phyloP scores from a whole-genome alignment of 2,888 invertebrate genomes.

The Pelosia muscerda region DNA sequence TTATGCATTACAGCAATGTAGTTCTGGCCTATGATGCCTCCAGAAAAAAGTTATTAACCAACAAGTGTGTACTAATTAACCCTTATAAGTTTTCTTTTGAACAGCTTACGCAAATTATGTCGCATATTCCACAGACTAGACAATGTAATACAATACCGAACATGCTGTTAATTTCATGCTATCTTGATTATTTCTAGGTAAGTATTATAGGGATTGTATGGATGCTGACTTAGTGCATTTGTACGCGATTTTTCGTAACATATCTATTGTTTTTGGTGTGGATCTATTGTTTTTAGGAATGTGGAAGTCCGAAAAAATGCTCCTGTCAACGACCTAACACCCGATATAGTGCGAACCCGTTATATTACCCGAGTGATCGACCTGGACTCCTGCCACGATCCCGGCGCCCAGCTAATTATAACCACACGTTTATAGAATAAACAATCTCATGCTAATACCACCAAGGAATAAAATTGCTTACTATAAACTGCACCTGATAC shows the following conservation, averaged over 20 bases:
- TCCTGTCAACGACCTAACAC: slow-evolving; percentile 81
- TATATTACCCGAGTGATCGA: slow-evolving; percentile 82
- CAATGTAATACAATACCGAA: background rate
- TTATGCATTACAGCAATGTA: background rate
- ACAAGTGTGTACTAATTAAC: background rate
- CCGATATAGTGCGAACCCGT: slow-evolving; percentile 80
- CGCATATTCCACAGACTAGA: background rate
- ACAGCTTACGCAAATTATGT: background rate
- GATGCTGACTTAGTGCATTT: slow-evolving; percentile 26
- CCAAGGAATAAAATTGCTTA: slow-evolving; percentile 69
- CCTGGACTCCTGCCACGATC: slow-evolving; percentile 83
- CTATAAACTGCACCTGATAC: slow-evolving; percentile 47
- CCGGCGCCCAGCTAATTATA: slow-evolving; percentile 80
- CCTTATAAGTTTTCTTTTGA: too few species aligned
- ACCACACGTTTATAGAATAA: slow-evolving; percentile 67
- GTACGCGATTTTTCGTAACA: slow-evolving; percentile 40
- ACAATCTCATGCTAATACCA: slow-evolving; percentile 69
- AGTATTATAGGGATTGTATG: background rate
- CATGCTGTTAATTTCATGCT: background rate
- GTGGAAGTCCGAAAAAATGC: slow-evolving; percentile 73
- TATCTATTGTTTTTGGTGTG: slow-evolving; percentile 35
- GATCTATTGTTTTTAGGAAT: slow-evolving; percentile 56
- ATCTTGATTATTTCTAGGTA: background rate
- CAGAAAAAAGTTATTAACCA: background rate
- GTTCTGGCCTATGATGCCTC: too few species aligned